Base-by-base conservation (phyloP, 1,140 invertebrate species). In the Drosophila santomea region DNA sequence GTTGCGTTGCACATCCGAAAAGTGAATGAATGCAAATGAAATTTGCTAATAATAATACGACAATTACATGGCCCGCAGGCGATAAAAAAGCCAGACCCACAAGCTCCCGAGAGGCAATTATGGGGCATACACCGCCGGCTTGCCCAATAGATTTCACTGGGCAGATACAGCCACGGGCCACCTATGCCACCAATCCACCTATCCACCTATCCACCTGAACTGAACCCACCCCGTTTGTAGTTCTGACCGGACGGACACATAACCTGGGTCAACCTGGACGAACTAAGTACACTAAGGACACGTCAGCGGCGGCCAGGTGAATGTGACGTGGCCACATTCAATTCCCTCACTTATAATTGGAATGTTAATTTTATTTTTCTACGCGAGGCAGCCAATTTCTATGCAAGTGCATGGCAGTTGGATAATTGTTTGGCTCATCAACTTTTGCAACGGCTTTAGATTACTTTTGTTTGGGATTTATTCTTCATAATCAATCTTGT, bases 271-370 rank as follows among this genome's bases (percentile, higher is more conserved):
- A 50, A 50, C 52, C 68, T 50, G 36, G 64, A 69, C 52, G 52
- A n/a, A 57, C 67, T 58, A 71, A 71, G 68, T 66, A 71, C 51
- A 71, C 68, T 71, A 72, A 72, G 68, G 68, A 72, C 68, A 72
- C 68, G 68, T 72, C 68, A 72, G 68, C 66, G n/a, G 7, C 52
- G 52, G 17, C 43, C 20, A 71, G 50, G 66, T 58, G 68, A 58
- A 71, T 58, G 66, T 71, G 68, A 72, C 68, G 68, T 72, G 68
- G 68, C 68, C 68, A 44, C 44, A 11, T 72, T 50, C 44, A 50
- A 71, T 71, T 72, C 68, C 44, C 32, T 50, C 64, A 67, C 45
- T 2, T 66, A 45, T 68, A 68, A 68, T 66, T 68, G 64, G 64
- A 68, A 72, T 38, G 38, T 20, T 72, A 58, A 58, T 43, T 69